phyloP scores from a whole-genome alignment of 2,888 invertebrate genomes.

The Polyommatus iphigenia region DNA sequence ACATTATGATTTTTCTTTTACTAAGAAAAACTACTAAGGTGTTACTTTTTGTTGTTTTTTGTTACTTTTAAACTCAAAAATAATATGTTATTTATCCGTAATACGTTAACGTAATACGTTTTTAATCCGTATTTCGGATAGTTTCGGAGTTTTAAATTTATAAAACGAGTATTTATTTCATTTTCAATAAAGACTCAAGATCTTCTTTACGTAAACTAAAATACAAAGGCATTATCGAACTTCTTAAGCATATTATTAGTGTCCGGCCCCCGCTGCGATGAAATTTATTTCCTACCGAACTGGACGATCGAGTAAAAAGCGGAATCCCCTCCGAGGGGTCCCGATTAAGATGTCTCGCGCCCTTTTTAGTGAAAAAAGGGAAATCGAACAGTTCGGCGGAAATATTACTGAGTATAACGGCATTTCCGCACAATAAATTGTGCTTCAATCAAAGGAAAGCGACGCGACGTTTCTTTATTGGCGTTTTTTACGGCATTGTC shows the following conservation, averaged over 20 bases:
- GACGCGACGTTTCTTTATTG: conserved; percentile 73
- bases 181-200: neutral
- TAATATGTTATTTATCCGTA: no score
- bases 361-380: conserved; percentile 78
- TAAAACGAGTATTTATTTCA: neutral
- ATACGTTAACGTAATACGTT: no score
- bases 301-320: conserved; percentile 21
- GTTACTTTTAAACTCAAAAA: no score
- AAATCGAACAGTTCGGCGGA: conserved; percentile 78
- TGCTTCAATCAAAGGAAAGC: conserved; percentile 77
- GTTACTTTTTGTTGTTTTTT: no score
- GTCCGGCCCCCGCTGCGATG: conserved; percentile 28
- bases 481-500: conserved; percentile 71
- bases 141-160: no score
- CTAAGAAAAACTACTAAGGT: neutral
- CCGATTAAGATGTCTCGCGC: conserved; percentile 78
- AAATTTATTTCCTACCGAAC: conserved; percentile 29
- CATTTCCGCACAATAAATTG: conserved; percentile 81
- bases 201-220: neutral
- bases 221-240: neutral
- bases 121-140: no score
- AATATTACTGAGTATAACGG: conserved; percentile 77
- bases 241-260: neutral
- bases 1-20: neutral
- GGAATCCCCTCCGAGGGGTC: conserved; percentile 37